Percentiles rank a stretch among this genome's conserved stretches.
phyloP scores from a whole-genome alignment of 2,797 vertebrate genomes.

The Mastacembelus armatus region DNA sequence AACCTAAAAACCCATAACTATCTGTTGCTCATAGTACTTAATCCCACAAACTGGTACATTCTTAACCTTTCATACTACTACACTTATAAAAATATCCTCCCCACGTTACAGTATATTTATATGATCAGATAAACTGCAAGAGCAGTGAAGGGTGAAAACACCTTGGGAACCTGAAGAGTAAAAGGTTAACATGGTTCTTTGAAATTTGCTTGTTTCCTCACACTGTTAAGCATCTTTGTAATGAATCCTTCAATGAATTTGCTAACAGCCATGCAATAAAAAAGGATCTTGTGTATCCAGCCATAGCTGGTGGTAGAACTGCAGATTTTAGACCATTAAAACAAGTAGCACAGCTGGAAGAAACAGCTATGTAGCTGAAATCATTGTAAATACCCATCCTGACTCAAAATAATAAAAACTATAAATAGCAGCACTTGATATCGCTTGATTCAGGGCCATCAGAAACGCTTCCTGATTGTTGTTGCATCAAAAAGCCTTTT shows the following conservation, averaged over 20 bases:
- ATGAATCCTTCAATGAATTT: not conserved
- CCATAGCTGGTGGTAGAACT: not conserved
- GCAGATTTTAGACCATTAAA: not conserved
- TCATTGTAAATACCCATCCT: slow-evolving; percentile 2
- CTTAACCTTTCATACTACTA: too few relatives aligned
- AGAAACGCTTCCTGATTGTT: slow-evolving; percentile 32
- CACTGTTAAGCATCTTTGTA: not conserved
- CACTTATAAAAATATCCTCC: too few relatives aligned
- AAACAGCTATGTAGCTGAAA: not conserved
- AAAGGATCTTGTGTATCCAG: not conserved
- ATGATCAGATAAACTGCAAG: too few relatives aligned
- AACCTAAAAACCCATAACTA: too few relatives aligned
- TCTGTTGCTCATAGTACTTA: too few relatives aligned
- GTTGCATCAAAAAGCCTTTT: slow-evolving; percentile 38
- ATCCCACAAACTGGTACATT: too few relatives aligned
- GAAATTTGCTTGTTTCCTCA: not conserved
- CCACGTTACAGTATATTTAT: too few relatives aligned
- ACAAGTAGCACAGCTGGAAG: not conserved
- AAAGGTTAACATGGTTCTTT: not conserved
- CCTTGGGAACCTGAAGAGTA: not conserved
- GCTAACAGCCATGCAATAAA: not conserved
- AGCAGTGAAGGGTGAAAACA: too few relatives aligned
- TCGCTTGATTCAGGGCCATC: slow-evolving; percentile 3
- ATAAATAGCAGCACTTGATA: slow-evolving; percentile 6
- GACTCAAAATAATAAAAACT: not conserved